These are phyloP conservation scores for Troides oblongomaculatus DNA, from an alignment of 2,888 invertebrate species.

Conservation along the genomic window DNA sequence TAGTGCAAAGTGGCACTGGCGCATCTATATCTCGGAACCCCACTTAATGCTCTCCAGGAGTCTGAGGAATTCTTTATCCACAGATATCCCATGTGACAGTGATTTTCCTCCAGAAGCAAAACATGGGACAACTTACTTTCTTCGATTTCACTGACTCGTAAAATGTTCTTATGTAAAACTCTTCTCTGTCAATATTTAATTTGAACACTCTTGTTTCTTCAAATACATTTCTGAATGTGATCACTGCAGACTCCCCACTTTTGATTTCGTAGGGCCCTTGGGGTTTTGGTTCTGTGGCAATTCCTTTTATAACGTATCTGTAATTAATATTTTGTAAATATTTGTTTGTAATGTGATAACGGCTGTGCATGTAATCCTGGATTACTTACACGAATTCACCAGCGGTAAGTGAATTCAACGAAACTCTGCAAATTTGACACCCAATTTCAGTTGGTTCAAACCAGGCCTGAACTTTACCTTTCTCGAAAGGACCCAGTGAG, in stretches of 20 bases:
- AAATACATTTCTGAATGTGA: slow-evolving; percentile 68
- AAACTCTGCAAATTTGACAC: slow-evolving; percentile 54
- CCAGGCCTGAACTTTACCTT: slow-evolving; percentile 63
- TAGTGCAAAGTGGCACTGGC: too few relatives aligned
- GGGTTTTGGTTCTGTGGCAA: slow-evolving; percentile 58
- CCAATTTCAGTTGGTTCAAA: slow-evolving; percentile 68
- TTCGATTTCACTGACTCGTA: slow-evolving; percentile 44
- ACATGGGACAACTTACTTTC: slow-evolving; percentile 33
- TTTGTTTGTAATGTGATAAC: not conserved
- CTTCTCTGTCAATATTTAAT: slow-evolving; percentile 56
- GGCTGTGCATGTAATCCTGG: not conserved
- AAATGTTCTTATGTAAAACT: slow-evolving; percentile 56
- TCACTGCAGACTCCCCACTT: slow-evolving; percentile 50
- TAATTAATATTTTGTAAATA: slow-evolving; percentile 30
- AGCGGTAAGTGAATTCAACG: slow-evolving; percentile 58
- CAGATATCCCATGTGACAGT: too few relatives aligned
- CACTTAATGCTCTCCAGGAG: too few relatives aligned
- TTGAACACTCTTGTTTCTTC: slow-evolving; percentile 55
- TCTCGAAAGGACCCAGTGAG: slow-evolving; percentile 54
- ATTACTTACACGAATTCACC: slow-evolving; percentile 68
- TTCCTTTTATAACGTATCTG: slow-evolving; percentile 66
- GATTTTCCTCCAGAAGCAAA: too few relatives aligned
- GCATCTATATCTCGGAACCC: too few relatives aligned
- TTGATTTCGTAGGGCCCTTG: slow-evolving; percentile 64
- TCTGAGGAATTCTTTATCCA: too few relatives aligned